Percentiles rank a stretch among this genome's conserved stretches.
Evolutionary conservation across 2,888 invertebrate genomes (phyloP).

Genomic region (Boloria euphrosyne): DNA sequence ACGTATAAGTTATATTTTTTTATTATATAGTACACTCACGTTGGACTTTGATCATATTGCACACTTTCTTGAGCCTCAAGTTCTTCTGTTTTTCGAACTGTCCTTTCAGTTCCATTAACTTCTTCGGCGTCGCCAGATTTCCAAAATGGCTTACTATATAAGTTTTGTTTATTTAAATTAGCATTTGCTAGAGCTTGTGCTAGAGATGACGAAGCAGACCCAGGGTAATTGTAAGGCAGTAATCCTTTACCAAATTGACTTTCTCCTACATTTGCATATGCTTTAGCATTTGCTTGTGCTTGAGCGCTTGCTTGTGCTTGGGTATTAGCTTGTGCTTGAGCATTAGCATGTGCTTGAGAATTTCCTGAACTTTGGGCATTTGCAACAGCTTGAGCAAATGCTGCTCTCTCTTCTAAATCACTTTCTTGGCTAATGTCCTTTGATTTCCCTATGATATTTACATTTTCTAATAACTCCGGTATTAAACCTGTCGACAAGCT

Average conservation of each 20-base stretch:
- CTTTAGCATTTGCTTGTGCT: slow-evolving; percentile 26
- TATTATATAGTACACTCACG: too few relatives aligned
- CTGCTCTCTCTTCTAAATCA: not conserved
- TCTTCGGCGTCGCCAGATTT: not conserved
- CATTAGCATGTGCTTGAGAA: slow-evolving; percentile 31
- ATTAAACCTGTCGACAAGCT: too few relatives aligned
- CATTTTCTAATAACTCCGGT: too few relatives aligned
- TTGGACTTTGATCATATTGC: too few relatives aligned
- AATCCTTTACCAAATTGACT: not conserved
- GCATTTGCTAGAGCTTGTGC: slow-evolving; percentile 31
- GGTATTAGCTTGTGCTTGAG: slow-evolving; percentile 16
- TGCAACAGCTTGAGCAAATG: slow-evolving; percentile 1
- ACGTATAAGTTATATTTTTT: too few relatives aligned
- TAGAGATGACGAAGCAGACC: not conserved
- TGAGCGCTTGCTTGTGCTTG: slow-evolving; percentile 34
- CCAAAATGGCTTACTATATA: not conserved
- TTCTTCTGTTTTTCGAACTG: not conserved
- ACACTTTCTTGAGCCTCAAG: too few relatives aligned
- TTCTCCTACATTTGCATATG: slow-evolving; percentile 20
- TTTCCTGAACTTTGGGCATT: slow-evolving; percentile 11
- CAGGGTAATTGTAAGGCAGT: not conserved
- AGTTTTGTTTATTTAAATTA: not conserved
- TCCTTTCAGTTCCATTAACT: not conserved
- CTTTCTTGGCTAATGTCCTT: too few relatives aligned
- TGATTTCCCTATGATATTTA: too few relatives aligned